Evolutionary conservation across 53 echinoderm and acorn worm species (phyloP), one percentile per base, ranked within the genome.

Genomic region (Patiria pectinifera): DNA sequence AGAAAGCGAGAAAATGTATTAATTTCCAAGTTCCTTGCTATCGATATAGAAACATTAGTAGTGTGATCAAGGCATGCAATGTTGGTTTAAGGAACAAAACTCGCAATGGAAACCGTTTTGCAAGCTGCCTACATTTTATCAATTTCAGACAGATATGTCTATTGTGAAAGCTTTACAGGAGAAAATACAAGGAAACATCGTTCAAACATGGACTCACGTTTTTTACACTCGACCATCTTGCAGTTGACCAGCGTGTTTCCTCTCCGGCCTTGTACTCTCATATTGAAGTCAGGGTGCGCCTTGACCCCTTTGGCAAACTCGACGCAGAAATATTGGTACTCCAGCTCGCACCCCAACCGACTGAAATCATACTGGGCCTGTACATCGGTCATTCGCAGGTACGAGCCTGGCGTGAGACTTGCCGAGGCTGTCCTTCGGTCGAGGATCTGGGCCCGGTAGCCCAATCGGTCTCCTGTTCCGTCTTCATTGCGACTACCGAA

Each of bases 301-400:
- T 90, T 91, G n/a, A 91, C 48, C 26, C 96, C 97, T 84, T 97
- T 97, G 62, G 96, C 86, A 70, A 97, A 96, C 87, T 97, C 97
- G 77, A 97, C 83, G 85, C 97, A 97, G 91, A 96, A 94, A 87
- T 88, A 95, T 71, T 88, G 90, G 72, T 93, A 96, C 26, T 93
- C 96, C 10, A 94, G 86, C 59, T 95, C 95, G 71, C 98, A 97
- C 11, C 97, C 97, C 21, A 97, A 85, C 78, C 88, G 92, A n/a
- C 94, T 92, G 76, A 97, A 93, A 74, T 97, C 97, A 46, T 95
- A 94, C 23, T 83, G 70, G 4, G 94, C 74, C 76, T 90, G 91
- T 12, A 95, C 76, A 59, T 89, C 82, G 14, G 62, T 80, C 45
- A 97, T 71, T 24, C 93, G 83, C 80, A 97, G 83, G 21, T 93